A percentile compares a stretch with the other conserved stretches of the same genome.
Evolutionary conservation across 2,888 invertebrate genomes (phyloP).

Genomic region (Acrobasis consociella): DNA sequence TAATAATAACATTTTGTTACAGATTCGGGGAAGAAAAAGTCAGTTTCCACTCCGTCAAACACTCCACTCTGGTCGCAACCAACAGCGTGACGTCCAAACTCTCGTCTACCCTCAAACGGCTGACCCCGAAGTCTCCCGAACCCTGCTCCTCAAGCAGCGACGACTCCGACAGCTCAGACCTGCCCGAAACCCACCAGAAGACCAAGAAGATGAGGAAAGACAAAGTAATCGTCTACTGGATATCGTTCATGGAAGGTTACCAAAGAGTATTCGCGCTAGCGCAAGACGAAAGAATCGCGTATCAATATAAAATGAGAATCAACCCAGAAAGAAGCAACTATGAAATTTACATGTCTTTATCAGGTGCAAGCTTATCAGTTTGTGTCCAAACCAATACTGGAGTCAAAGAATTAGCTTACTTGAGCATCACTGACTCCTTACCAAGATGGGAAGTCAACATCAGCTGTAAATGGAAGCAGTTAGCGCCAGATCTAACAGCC

Average conservation of each 20-base stretch:
- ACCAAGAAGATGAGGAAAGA: constrained; percentile 87
- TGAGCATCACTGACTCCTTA: constrained; percentile 86
- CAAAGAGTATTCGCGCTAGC: constrained; percentile 90
- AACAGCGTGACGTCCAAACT: constrained; percentile 80
- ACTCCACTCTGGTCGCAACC: constrained; percentile 71
- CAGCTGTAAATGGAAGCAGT: constrained; percentile 89
- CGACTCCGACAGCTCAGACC: constrained; percentile 75
- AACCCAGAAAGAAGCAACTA: constrained; percentile 86
- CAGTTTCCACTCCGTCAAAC: constrained; percentile 86
- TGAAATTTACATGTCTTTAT: constrained; percentile 87
- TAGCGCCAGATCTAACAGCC: constrained; percentile 89
- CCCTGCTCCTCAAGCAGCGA: constrained; percentile 84
- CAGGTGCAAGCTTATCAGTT: constrained; percentile 86
- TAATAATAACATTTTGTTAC: constrained; percentile 29
- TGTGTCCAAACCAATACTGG: constrained; percentile 69
- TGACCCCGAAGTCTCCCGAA: constrained; percentile 78
- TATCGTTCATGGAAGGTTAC: constrained; percentile 88
- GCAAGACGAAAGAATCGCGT: constrained; percentile 88
- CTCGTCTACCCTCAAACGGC: constrained; percentile 78
- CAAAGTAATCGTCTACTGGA: constrained; percentile 91
- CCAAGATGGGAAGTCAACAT: constrained; percentile 92
- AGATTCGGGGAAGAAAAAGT: constrained; percentile 88
- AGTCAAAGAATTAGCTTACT: constrained; percentile 86
- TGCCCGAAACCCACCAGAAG: constrained; percentile 72
- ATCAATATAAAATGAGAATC: constrained; percentile 80